Evolutionary conservation across 2,888 invertebrate genomes (phyloP), one percentile per base, ranked within the genome.

Genomic region (Sycophila texana): DNA sequence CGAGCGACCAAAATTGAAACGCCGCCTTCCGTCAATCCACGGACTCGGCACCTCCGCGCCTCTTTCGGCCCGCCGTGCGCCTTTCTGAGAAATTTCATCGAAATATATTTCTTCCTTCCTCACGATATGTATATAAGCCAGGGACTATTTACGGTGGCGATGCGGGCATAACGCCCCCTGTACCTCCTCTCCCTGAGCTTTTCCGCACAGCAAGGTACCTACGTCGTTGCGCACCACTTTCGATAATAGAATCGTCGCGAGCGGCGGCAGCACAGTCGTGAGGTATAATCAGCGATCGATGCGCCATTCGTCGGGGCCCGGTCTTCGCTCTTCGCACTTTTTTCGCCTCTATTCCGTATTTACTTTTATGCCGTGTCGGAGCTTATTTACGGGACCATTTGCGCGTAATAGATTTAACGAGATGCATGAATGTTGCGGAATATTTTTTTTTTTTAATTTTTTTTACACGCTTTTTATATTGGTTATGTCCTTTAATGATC

Each of bases 151-250:
- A 67, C 51, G 67, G 20, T 16, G 47, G 67, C n/a, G 16, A 18
- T 16, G 53, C n/a, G 53, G 39, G 12, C 12, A 12, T 12, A 0
- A 3, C 16, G 26, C 16, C 22, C 1, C 14, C 13, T 13, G 2
- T 4, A 10, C 3, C 20, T 7, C n/a, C 4, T 55, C 18, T 55
- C n/a, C n/a, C 18, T 18, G 55, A 18, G 26, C 57, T 39, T 39
- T 39, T 39, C 0, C 39, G 39, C 22, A 20, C n/a, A 60, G 20
- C 16, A 51, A 72, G 61, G 61, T 51, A 61, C 72, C 51, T 72
- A 61, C 72, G 61, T 72, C 58, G 63, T 47, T 63, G 73, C 18
- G 63, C 47, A 39, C 63, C 73, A 74, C 73, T 74, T 63, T 74
- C 55, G 73, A 65, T 74, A 65, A 74, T 74, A 65, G 63, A 74